phyloP scores from a whole-genome alignment of 1,140 invertebrate genomes.

The Cydia splendana region DNA sequence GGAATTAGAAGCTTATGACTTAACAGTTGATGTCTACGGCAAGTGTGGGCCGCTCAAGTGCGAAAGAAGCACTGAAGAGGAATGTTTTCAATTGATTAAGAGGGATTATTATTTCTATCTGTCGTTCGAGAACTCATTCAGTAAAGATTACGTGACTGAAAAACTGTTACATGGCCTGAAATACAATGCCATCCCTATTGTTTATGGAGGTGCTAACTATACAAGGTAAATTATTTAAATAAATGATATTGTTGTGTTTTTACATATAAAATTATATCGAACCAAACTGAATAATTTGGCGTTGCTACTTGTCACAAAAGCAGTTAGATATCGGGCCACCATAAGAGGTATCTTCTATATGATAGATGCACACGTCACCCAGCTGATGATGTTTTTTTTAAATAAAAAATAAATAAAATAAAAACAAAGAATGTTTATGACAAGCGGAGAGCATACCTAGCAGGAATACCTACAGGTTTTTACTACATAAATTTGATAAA shows the following conservation, averaged over 20 bases:
- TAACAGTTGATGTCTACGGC: conserved; percentile 85
- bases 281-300: too few relatives aligned
- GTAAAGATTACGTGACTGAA: conserved; percentile 83
- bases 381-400: too few relatives aligned
- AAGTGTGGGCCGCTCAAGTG: conserved; percentile 77
- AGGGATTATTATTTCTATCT: conserved; percentile 84
- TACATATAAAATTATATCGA: too few relatives aligned
- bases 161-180: conserved; percentile 80
- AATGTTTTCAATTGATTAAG: conserved; percentile 70
- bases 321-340: too few relatives aligned
- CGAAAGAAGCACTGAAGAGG: conserved; percentile 37
- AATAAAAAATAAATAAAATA: too few relatives aligned
- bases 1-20: conserved; percentile 67
- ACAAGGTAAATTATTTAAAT: conserved; percentile 49
- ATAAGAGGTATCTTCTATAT: too few relatives aligned
- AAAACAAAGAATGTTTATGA: too few relatives aligned
- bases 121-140: conserved; percentile 84
- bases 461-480: too few relatives aligned
- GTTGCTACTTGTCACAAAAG: too few relatives aligned
- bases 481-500: too few relatives aligned
- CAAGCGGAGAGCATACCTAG: too few relatives aligned
- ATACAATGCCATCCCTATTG: conserved; percentile 78
- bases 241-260: background rate
- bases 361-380: too few relatives aligned
- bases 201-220: conserved; percentile 77